Evolutionary conservation across 2,113 vertebrate genomes (phyloP).

Genomic region (Eleginops maclovinus): DNA sequence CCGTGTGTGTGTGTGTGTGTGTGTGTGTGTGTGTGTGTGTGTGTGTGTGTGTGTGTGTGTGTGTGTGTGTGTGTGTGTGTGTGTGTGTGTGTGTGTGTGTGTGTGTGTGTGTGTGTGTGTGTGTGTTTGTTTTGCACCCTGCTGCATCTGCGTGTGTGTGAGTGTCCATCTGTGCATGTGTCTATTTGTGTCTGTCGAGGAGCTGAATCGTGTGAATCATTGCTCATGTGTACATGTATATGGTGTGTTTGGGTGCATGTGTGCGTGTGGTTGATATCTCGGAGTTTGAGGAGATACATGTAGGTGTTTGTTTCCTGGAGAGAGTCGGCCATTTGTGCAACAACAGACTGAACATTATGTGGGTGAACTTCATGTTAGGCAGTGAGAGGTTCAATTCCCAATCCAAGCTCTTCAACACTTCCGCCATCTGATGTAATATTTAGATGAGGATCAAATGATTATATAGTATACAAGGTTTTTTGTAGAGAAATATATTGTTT

Average conservation of each 20-base stretch:
- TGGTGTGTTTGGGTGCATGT: constrained; percentile 15
- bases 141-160: constrained; percentile 57
- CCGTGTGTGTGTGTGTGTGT: constrained; percentile 70
- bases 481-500: too few species aligned
- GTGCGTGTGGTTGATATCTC: constrained; percentile 33
- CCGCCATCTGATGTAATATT: not conserved
- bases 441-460: too few species aligned
- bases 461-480: too few species aligned
- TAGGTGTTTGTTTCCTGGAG: too few species aligned
- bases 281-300: not conserved
- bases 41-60: constrained; percentile 61
- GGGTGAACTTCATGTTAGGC: not conserved
- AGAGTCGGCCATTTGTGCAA: not conserved
- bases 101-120: constrained; percentile 43
- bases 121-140: constrained; percentile 68
- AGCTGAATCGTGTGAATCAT: constrained; percentile 35
- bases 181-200: constrained; percentile 36
- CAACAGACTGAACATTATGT: not conserved
- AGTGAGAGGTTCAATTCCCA: not conserved
- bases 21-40: constrained; percentile 46
- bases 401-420: not conserved
- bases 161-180: constrained; percentile 47
- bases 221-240: constrained; percentile 23
- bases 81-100: constrained; percentile 51
- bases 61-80: constrained; percentile 54